These are phyloP conservation scores for Zootoca vivipara DNA, from an alignment of 2,113 vertebrate genomes.

Conservation along the genomic window DNA sequence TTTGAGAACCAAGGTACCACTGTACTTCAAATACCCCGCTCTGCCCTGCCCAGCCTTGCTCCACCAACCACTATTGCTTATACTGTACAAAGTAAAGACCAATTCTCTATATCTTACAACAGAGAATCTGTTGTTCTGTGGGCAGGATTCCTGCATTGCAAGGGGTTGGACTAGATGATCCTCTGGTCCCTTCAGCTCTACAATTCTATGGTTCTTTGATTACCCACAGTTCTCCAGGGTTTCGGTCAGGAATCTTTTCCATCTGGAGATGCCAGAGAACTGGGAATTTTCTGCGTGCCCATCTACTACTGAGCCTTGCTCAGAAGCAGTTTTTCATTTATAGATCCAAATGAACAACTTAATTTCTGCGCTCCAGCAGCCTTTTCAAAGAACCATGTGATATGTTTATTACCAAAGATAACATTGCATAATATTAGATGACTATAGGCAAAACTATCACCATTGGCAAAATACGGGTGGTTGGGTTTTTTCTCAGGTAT, in stretches of 20 bases:
- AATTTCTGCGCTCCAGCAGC: constrained; percentile 50
- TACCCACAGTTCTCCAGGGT: neutral
- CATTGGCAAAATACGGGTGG: constrained; percentile 48
- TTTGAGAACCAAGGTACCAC: no score
- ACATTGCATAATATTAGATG: constrained; percentile 45
- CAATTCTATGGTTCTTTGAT: no score
- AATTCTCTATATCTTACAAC: no score
- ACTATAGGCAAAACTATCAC: constrained; percentile 49
- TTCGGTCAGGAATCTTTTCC: neutral
- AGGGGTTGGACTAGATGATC: no score
- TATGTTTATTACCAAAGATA: constrained; percentile 55
- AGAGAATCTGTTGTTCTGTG: no score
- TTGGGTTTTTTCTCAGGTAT: constrained; percentile 35
- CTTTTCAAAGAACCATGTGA: constrained; percentile 53
- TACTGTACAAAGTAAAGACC: no score
- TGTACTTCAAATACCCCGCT: no score
- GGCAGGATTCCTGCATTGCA: no score
- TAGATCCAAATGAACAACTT: constrained; percentile 28
- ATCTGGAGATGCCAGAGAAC: neutral
- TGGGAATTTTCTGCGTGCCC: neutral
- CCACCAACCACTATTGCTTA: no score
- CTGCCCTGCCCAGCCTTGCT: no score
- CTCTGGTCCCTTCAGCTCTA: no score
- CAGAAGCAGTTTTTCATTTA: constrained; percentile 21
- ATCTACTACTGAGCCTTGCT: neutral